Evolutionary conservation across 2,797 vertebrate genomes (phyloP), one percentile per base, ranked within the genome.

Genomic region (Aplochiton taeniatus): DNA sequence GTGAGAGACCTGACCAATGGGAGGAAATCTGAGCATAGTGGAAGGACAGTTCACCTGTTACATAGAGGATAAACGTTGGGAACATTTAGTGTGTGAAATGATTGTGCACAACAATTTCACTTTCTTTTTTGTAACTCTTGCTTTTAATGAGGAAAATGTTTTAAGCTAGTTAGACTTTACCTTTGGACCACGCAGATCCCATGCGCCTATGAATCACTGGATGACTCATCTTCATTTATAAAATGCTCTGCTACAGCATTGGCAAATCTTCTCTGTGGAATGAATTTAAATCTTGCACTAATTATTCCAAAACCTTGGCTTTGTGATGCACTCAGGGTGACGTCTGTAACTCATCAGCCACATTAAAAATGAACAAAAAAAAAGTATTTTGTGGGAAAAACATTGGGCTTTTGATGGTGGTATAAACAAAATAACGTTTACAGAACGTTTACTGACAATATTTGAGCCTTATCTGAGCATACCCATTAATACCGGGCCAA

Each of bases 141-240:
- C 31, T 31, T 31, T 31, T 31, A 31, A 31, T 31, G 31, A 31
- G 31, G 31, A 31, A 31, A 31, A 6, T 31, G 31, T 31, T 31
- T 31, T 31, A 31, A 31, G 50, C 13, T 11, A 19, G 19, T 19
- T 59, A 54, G 63, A 79, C 72, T 81, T 76, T 81, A 77, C 70
- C 78, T 80, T 76, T 76, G 70, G 68, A 77, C 66, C 67, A 64
- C n/a, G 45, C 48, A 66, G 72, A 70, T 82, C 74, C 76, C 76
- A 60, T 69, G 69, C 72, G 76, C 66, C 66, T 65, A 66, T 79
- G 73, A 76, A 76, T 81, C 70, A 78, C 19, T 49, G 44, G 53
- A 76, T 85, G 80, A 81, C 66, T 81, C 83, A 83, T 73, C 65
- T 70, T 76, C 74, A 66, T 78, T 79, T 81, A 61, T 42, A 74